Evolutionary conservation across 2,797 vertebrate species (phyloP).

Genomic region (Nyctibius grandis): DNA sequence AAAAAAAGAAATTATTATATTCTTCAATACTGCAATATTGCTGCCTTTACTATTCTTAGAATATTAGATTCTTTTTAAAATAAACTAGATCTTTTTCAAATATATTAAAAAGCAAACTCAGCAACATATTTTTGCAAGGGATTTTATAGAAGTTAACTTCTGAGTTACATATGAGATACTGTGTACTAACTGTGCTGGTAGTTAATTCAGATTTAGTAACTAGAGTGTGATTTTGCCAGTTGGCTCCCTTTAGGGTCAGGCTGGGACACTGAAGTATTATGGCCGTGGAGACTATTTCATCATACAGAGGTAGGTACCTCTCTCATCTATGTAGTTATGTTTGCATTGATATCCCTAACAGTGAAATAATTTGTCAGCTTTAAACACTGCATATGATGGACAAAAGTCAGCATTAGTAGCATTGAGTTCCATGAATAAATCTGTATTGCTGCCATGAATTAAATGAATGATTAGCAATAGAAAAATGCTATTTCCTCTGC

Average conservation of each 20-base stretch:
- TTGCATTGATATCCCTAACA: neutral
- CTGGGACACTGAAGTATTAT: neutral
- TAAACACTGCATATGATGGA: accelerated
- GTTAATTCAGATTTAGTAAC: neutral
- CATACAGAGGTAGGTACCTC: neutral
- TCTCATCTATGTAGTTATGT: neutral
- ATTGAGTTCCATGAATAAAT: neutral
- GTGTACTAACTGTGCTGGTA: neutral
- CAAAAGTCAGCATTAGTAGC: neutral
- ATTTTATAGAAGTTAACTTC: neutral
- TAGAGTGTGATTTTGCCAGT: neutral
- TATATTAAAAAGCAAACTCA: neutral
- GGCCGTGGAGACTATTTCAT: neutral
- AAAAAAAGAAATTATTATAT: neutral
- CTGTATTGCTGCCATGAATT: neutral
- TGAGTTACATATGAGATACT: neutral
- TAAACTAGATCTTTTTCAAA: neutral
- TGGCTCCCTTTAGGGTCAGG: neutral
- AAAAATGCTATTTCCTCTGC: neutral
- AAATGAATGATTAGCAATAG: neutral
- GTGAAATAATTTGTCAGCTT: neutral
- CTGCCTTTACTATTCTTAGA: neutral
- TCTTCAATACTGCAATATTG: neutral
- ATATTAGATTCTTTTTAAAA: neutral
- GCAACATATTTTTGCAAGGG: neutral